phyloP scores from a whole-genome alignment of 2,888 invertebrate genomes.

The Conomelus anceps region DNA sequence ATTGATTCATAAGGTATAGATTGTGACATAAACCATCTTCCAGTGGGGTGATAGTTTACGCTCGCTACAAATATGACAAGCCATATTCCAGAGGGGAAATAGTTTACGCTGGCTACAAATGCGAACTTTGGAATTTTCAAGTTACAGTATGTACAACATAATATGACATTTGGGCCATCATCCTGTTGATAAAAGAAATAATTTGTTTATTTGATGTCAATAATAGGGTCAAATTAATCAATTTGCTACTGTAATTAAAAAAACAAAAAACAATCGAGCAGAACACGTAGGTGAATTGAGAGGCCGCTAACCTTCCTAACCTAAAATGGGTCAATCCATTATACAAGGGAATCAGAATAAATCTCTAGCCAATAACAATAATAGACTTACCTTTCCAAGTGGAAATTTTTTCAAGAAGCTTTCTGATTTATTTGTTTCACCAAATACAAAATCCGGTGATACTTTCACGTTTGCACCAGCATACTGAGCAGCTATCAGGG shows the following conservation, averaged over 20 bases:
- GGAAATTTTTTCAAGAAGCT: constrained; percentile 91
- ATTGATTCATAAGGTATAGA: too few relatives aligned
- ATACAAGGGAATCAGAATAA: not conserved
- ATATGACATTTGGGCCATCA: too few relatives aligned
- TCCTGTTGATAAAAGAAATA: too few relatives aligned
- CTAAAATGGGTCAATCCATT: not conserved
- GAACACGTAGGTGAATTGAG: not conserved
- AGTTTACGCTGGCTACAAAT: too few relatives aligned
- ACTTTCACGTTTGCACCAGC: constrained; percentile 82
- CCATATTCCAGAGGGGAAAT: too few relatives aligned
- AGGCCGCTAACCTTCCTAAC: not conserved
- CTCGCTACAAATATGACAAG: too few relatives aligned
- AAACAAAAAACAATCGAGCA: not conserved
- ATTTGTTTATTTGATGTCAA: too few relatives aligned
- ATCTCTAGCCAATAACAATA: not conserved
- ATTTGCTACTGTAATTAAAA: not conserved
- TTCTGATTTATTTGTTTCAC: constrained; percentile 83
- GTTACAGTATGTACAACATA: too few relatives aligned
- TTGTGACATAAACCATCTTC: too few relatives aligned
- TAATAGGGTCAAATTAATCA: too few relatives aligned
- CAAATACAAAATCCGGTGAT: constrained; percentile 80
- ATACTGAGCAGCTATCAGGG: constrained; percentile 94
- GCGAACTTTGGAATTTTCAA: too few relatives aligned
- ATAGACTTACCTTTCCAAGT: constrained; percentile 78
- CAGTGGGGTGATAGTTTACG: too few relatives aligned